phyloP scores from a whole-genome alignment of 2,797 vertebrate species.

The Sebastes melanostomus region DNA sequence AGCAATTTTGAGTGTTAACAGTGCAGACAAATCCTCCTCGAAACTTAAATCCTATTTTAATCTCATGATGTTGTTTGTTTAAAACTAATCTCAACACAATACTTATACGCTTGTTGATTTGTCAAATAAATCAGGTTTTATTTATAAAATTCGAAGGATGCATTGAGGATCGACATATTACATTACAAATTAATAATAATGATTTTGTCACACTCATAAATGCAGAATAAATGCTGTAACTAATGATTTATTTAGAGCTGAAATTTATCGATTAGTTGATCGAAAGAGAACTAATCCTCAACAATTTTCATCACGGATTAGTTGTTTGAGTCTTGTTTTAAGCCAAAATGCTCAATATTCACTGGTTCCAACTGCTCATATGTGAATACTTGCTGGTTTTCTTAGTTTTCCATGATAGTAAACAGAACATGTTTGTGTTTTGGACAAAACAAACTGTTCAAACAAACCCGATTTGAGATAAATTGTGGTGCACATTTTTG shows the following conservation, averaged over 20 bases:
- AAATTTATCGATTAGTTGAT: neutral
- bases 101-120: neutral
- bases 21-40: neutral
- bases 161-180: neutral
- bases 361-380: too few species aligned
- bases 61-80: conserved; percentile 8
- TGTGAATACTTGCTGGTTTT: too few species aligned
- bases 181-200: neutral
- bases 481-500: neutral
- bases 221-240: neutral
- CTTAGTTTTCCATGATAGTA: neutral
- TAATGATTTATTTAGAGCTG: neutral
- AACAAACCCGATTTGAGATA: neutral
- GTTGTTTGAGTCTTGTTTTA: too few species aligned
- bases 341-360: neutral
- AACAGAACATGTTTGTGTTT: neutral
- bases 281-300: neutral
- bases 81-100: neutral
- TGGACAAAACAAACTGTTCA: neutral
- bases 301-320: neutral
- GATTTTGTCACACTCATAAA: neutral
- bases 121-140: neutral
- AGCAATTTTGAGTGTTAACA: neutral
- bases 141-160: neutral
- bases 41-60: conserved; percentile 8